Evolutionary conservation across 2,888 invertebrate genomes (phyloP).

Genomic region (Zonitis immaculata): DNA sequence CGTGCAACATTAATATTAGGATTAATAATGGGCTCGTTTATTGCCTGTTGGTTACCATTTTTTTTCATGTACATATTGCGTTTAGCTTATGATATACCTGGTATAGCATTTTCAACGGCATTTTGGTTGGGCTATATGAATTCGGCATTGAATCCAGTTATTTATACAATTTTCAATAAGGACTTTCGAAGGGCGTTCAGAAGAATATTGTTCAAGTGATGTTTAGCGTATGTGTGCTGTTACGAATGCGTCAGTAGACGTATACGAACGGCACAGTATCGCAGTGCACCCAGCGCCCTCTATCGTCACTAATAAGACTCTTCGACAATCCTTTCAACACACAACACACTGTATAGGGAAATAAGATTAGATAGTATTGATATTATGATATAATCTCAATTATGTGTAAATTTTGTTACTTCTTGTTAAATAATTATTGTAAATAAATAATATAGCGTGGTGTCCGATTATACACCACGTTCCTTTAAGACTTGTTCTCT

Average conservation of each 20-base stretch:
- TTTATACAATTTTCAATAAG: slow-evolving; percentile 96
- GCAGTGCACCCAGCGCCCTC: slow-evolving; percentile 58
- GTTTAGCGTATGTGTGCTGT: slow-evolving; percentile 81
- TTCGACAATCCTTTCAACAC: slow-evolving; percentile 35
- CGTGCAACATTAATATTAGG: slow-evolving; percentile 94
- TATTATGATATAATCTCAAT: slow-evolving; percentile 10
- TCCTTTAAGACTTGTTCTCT: background rate
- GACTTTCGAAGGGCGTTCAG: slow-evolving; percentile 95
- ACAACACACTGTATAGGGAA: slow-evolving; percentile 5
- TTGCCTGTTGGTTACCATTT: slow-evolving; percentile 97
- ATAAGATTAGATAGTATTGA: background rate
- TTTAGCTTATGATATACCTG: slow-evolving; percentile 76
- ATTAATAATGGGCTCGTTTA: slow-evolving; percentile 97
- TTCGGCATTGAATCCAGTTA: slow-evolving; percentile 91
- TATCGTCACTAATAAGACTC: slow-evolving; percentile 44
- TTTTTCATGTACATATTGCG: slow-evolving; percentile 89
- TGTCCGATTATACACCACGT: background rate
- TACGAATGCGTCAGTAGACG: slow-evolving; percentile 66
- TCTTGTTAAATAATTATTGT: slow-evolving; percentile 11
- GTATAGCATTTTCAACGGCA: slow-evolving; percentile 82
- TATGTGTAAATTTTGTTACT: slow-evolving; percentile 19
- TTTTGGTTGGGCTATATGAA: slow-evolving; percentile 98
- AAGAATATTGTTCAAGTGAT: slow-evolving; percentile 93
- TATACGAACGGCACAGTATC: slow-evolving; percentile 57
- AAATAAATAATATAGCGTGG: background rate